phyloP scores from a whole-genome alignment of 2,113 vertebrate genomes.

The Ammospiza nelsoni region DNA sequence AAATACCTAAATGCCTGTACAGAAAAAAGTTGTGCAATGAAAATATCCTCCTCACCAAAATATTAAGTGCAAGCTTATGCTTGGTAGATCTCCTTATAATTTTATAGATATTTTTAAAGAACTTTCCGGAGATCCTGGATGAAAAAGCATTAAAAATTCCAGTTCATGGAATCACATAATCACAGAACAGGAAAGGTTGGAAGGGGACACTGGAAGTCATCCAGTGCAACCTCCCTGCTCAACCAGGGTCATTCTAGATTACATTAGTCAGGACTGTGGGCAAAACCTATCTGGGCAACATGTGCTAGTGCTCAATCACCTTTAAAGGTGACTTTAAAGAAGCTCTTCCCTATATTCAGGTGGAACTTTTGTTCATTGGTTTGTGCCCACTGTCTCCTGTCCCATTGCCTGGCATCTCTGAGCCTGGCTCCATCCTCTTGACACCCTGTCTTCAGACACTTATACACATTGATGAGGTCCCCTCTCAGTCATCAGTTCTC shows the following conservation, averaged over 20 bases:
- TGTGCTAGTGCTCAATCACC: background rate
- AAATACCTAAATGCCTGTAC: background rate
- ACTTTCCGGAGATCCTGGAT: background rate
- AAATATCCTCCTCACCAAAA: background rate
- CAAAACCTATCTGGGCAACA: background rate
- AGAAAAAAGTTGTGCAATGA: background rate
- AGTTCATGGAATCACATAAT: background rate
- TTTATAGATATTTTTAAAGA: background rate
- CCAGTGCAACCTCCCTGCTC: background rate
- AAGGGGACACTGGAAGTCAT: background rate
- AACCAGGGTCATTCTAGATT: background rate
- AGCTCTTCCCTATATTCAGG: background rate
- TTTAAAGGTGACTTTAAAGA: background rate
- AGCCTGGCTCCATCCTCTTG: background rate
- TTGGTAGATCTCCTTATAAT: background rate
- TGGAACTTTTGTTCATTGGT: background rate
- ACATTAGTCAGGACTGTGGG: fast-evolving
- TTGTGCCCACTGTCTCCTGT: background rate
- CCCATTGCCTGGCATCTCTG: background rate
- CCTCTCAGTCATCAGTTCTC: background rate
- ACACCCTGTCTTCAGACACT: background rate
- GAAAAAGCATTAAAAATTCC: background rate
- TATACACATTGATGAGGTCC: fast-evolving
- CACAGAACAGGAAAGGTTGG: background rate
- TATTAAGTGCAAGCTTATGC: background rate